Evolutionary conservation across 2,888 invertebrate genomes (phyloP), one percentile per base, ranked within the genome.

Genomic region (Agonopterix heracliana): DNA sequence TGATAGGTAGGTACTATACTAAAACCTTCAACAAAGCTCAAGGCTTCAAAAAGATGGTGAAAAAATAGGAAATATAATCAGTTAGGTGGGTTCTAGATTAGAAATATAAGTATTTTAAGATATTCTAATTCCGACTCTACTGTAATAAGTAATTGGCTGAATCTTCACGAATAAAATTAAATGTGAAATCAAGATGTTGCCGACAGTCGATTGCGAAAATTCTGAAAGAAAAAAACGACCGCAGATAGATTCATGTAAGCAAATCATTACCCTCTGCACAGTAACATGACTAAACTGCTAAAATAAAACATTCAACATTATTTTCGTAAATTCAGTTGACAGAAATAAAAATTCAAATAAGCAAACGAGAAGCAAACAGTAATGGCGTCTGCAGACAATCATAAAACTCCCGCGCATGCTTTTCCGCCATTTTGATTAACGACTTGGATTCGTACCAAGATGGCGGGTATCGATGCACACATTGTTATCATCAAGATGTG

Each of bases 361-460:
- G 26, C 26, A 26, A 26, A 44, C 13, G 34, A 9, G 46, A 49
- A 38, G 69, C 66, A 67, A 68, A 70, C 68, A 68, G 63, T 67
- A 51, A 59, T 54, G 54, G 56, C 59, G 51, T 44, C 46, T 50
- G 53, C 59, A 60, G 71, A 71, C 74, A 70, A 73, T 77, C 73
- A 74, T 79, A 80, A 78, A 83, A 76, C 71, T 71, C 71, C 73
- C 74, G 74, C 71, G 64, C 38, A 38, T 61, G 61, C 71, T 70
- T 75, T 78, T 79, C 77, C 80, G 74, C 78, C 74, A 80, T 81
- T 71, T 71, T 80, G 78, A 84, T 81, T 79, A 73, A 84, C 66
- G 68, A 71, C 60, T 85, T 86, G 85, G 85, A 78, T 53, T 55
- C 54, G 61, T 48, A 67, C 82, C 83, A 85, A 81, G 55, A 70